These are phyloP conservation scores for Calidris pugnax DNA, from an alignment of 2,113 vertebrate genomes.

Conservation along the genomic window DNA sequence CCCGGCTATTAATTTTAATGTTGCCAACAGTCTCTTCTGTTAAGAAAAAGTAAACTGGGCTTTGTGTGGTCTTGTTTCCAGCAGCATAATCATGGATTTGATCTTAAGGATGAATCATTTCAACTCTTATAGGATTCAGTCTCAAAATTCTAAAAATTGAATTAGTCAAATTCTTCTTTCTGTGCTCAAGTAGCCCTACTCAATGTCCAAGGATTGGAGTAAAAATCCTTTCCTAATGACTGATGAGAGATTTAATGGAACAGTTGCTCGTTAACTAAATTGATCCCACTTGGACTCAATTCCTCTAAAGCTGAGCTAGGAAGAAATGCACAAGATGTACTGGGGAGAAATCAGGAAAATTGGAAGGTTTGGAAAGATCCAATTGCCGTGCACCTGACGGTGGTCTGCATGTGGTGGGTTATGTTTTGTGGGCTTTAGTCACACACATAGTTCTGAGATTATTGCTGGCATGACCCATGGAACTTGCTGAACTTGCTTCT, in stretches of 20 bases:
- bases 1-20: background rate
- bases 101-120: background rate
- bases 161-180: background rate
- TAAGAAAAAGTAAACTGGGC: background rate
- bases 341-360: background rate
- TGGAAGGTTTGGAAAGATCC: background rate
- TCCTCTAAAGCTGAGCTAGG: background rate
- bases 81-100: background rate
- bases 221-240: background rate
- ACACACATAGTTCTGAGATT: background rate
- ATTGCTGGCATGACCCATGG: background rate
- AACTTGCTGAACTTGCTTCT: background rate
- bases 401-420: background rate
- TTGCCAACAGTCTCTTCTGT: background rate
- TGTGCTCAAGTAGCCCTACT: background rate
- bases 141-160: background rate
- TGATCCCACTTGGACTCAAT: background rate
- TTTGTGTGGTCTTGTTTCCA: background rate
- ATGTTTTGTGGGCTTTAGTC: background rate
- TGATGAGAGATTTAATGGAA: background rate
- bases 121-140: background rate
- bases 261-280: rapidly evolving
- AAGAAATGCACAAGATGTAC: background rate
- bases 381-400: rapidly evolving
- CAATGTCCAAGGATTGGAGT: background rate